Percentiles rank a stretch among this genome's conserved stretches.
phyloP scores from a whole-genome alignment of 1,140 invertebrate genomes.

The Meteorus sp. region DNA sequence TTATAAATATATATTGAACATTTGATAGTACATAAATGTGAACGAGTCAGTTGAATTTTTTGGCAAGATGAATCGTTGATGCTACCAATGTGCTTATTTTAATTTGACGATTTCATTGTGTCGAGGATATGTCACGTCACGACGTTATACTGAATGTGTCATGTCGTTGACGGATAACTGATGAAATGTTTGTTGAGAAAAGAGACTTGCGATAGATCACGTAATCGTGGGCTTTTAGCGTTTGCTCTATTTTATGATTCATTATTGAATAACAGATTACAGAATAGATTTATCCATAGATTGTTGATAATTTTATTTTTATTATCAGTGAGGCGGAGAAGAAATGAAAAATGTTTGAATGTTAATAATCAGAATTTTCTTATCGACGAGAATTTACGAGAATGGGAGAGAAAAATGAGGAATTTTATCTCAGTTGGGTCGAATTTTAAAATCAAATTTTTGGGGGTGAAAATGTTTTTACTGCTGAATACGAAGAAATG shows the following conservation, averaged over 20 bases:
- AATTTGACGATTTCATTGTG: slow-evolving; percentile 32
- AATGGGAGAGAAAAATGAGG: too few species aligned
- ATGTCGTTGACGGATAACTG: slow-evolving; percentile 18
- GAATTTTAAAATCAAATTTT: too few species aligned
- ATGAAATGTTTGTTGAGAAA: slow-evolving; percentile 18
- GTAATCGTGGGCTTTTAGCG: slow-evolving; percentile 22
- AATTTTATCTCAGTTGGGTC: too few species aligned
- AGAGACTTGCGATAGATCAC: slow-evolving; percentile 22
- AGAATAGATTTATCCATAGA: background rate
- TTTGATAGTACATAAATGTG: slow-evolving; percentile 14
- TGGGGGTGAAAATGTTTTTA: too few species aligned
- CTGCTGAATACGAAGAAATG: too few species aligned
- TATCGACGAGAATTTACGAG: too few species aligned
- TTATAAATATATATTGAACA: too few species aligned
- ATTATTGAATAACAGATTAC: background rate
- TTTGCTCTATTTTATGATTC: slow-evolving; percentile 4
- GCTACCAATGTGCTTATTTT: slow-evolving; percentile 26
- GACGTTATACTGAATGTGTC: too few species aligned
- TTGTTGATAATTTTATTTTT: too few species aligned
- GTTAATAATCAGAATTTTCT: too few species aligned
- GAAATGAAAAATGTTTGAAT: too few species aligned
- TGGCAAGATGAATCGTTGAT: slow-evolving; percentile 9
- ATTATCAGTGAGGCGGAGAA: too few species aligned
- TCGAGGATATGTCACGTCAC: slow-evolving; percentile 28
- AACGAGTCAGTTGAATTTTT: slow-evolving; percentile 26